phyloP scores from a whole-genome alignment of 2,113 vertebrate genomes.

The Takifugu flavidus region DNA sequence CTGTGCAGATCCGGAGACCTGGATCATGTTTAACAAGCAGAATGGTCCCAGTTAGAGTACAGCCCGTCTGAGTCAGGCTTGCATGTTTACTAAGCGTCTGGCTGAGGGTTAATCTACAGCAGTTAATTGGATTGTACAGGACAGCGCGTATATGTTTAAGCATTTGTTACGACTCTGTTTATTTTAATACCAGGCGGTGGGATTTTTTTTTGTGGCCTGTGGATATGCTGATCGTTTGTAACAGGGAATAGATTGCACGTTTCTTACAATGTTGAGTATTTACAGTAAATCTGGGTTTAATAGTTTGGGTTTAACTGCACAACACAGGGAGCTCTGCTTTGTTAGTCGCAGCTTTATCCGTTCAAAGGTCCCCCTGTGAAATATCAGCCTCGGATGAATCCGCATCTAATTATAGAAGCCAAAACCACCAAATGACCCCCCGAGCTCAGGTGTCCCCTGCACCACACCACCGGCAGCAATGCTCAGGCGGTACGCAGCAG shows the following conservation, averaged over 20 bases:
- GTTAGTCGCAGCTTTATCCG: constrained; percentile 1
- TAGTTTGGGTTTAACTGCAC: constrained; percentile 15
- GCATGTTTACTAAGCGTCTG: constrained; percentile 20
- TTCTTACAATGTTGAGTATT: not conserved
- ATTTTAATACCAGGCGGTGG: too few relatives aligned
- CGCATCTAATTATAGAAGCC: constrained; percentile 28
- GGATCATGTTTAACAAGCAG: constrained; percentile 27
- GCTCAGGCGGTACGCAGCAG: constrained; percentile 20
- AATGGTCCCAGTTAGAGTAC: constrained; percentile 18
- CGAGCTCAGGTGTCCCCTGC: constrained; percentile 28
- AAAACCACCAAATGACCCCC: not conserved
- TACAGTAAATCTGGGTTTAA: too few relatives aligned
- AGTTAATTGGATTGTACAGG: constrained; percentile 18
- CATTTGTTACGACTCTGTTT: constrained; percentile 2
- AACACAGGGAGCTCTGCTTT: constrained; percentile 9
- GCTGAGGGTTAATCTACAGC: constrained; percentile 28
- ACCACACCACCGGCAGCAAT: constrained; percentile 21
- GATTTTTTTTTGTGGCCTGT: too few relatives aligned
- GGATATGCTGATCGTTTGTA: not conserved
- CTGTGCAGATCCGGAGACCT: constrained; percentile 1
- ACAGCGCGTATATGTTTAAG: not conserved
- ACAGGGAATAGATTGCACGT: not conserved
- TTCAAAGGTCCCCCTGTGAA: constrained; percentile 16
- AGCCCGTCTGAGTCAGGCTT: constrained; percentile 25
- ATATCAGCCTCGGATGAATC: constrained; percentile 10